These are phyloP conservation scores for Tetramorium alpestre DNA, from an alignment of 1,140 invertebrate species.

Conservation along the genomic window DNA sequence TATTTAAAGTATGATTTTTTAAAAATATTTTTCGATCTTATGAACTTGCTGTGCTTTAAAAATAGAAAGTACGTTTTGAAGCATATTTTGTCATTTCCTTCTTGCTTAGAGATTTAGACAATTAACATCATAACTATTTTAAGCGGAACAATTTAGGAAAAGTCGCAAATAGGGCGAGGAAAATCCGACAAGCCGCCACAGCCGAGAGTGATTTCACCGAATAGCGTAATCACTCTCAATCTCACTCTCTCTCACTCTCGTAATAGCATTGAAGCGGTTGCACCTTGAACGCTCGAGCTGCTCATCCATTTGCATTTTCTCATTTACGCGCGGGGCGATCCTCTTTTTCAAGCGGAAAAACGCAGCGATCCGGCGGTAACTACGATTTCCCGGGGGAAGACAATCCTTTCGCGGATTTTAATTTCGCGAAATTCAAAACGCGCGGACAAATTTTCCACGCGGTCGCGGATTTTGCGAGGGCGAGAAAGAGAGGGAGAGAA, in stretches of 20 bases:
- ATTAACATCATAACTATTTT: constrained; percentile 25
- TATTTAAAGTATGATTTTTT: not conserved
- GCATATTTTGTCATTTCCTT: not conserved
- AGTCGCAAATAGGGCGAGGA: constrained; percentile 32
- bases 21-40: not conserved
- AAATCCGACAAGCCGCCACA: constrained; percentile 27
- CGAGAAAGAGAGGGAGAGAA: not conserved
- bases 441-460: constrained; percentile 48
- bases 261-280: constrained; percentile 50
- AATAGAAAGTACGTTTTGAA: not conserved
- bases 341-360: constrained; percentile 41
- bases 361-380: constrained; percentile 40
- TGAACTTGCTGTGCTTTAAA: not conserved
- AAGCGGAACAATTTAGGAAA: not conserved
- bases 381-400: constrained; percentile 50
- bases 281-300: constrained; percentile 34
- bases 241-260: not conserved
- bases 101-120: constrained; percentile 17
- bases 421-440: constrained; percentile 62
- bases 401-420: constrained; percentile 60
- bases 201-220: constrained; percentile 20
- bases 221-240: not conserved
- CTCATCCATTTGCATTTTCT: constrained; percentile 58
- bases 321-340: constrained; percentile 48
- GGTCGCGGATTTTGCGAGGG: constrained; percentile 23